Percentiles rank a stretch among this genome's conserved stretches.
phyloP scores from a whole-genome alignment of 2,888 invertebrate species.

The Drosophila pseudotakahashii region DNA sequence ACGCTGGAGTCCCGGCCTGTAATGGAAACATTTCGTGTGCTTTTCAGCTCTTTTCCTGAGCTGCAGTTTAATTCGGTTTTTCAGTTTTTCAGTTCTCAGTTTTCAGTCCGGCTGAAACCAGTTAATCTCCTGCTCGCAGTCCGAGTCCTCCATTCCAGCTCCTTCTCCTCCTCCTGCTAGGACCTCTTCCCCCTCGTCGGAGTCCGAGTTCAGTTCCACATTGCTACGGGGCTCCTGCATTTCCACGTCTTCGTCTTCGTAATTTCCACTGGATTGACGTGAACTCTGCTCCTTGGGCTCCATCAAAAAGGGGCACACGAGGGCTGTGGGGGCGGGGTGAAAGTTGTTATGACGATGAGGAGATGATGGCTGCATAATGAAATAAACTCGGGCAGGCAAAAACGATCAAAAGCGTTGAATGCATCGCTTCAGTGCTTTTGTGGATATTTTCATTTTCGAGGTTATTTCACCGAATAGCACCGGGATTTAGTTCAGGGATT shows the following conservation, averaged over 20 bases:
- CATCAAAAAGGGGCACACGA: conserved; percentile 18
- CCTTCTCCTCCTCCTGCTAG: neutral
- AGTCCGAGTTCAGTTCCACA: neutral
- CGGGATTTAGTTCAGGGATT: neutral
- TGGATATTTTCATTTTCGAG: neutral
- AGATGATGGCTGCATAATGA: conserved; percentile 7
- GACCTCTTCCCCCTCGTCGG: conserved; percentile 4
- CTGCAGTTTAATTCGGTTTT: conserved; percentile 30
- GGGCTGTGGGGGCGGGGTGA: conserved; percentile 10
- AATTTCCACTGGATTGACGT: neutral
- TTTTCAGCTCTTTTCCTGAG: conserved; percentile 5
- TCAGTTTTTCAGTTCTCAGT: conserved; percentile 15
- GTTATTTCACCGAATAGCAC: neutral
- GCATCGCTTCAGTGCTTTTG: neutral
- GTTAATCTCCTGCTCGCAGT: conserved; percentile 6
- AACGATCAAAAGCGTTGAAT: conserved; percentile 6
- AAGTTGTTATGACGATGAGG: conserved; percentile 7
- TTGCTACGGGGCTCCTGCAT: neutral
- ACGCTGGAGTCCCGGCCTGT: conserved; percentile 3
- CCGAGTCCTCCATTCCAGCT: neutral
- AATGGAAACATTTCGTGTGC: conserved; percentile 39
- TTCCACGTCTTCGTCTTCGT: neutral
- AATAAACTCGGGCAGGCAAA: conserved; percentile 2
- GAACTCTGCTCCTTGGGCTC: conserved; percentile 16
- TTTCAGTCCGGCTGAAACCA: conserved; percentile 15